Base-by-base conservation (phyloP, 2,888 invertebrate genomes). In the Allacma fusca region DNA sequence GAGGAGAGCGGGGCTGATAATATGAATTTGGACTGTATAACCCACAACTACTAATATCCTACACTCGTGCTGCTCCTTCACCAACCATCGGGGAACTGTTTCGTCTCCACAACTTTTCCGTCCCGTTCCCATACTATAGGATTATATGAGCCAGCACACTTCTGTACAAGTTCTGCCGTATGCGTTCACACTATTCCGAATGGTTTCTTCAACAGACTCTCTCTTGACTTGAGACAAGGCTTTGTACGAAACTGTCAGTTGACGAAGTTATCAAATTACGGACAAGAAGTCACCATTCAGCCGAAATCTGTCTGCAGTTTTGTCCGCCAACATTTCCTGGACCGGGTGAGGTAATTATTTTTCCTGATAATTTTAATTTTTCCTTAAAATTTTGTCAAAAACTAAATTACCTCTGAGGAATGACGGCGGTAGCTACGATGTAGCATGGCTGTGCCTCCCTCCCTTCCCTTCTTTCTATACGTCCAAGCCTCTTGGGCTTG, bases 241-340 rank as follows among this genome's bases (percentile, higher is more conserved):
- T 13, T 50, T 50, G 50, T 50, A 50, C 50, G 50, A 50, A 50
- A 16, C 50, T 50, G 50, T 50, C 50, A 50, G 50, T 50, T 50
- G 50, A 65, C 65, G 65, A 65, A 65, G 65, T 65, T 28, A 65
- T 65, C 19, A 28, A 65, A 65, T 28, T 19, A 9, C 65, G 26
- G 65, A 65, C 24, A 13, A n/a, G 29, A 65, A 65, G 28, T 65
- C 28, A 24, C 19, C 16, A 26, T 28, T 13, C 24, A 19, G 1
- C 9, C 5, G 13, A 65, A 65, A 26, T 9, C 26, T 28, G 65
- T 65, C 65, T 65, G 65, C 26, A 65, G 29, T 65, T 65, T 29
- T 26, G 19, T 65, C 28, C 65, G 65, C 29, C 28, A 24, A 65
- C 65, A 65, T 26, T 28, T 65, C n/a, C 19, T 65, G 24, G 16